Evolutionary conservation across 2,113 vertebrate genomes (phyloP), one percentile per base, ranked within the genome.

Genomic region (Atlantisia rogersi): DNA sequence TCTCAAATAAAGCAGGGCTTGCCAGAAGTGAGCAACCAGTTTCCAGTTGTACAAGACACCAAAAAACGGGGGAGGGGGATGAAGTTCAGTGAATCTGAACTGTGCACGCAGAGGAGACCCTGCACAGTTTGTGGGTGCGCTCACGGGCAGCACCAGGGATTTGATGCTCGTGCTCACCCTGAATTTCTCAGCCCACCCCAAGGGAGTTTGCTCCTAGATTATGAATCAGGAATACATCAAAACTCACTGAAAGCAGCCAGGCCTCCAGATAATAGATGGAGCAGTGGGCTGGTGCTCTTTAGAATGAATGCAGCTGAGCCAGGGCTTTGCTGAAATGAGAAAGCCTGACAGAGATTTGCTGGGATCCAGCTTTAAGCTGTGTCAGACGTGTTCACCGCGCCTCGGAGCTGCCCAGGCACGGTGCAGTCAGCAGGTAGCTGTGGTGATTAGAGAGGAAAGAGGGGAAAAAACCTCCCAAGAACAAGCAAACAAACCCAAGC

Each of bases 261-360:
- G 37, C 35, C 76, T 58, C 60, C 68, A 50, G 68, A 14, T 24
- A 82, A 88, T 10, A 1, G 1, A 26, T 56, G 18, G 69, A 77
- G 65, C 69, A 56, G 73, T 21, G 22, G 79, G 26, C 82, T 90
- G 70, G 75, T 50, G 21, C 35, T 68, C 65, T 58, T 94, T 79
- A 59, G 80, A 94, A 73, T 95, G 78, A 75, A 78, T 6, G 64
- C 79, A 83, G 69, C 85, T 73, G 82, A 94, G 10, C 11, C 63
- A 73, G 65, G 82, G 93, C 91, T 96, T 90, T 86, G 86, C 21
- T 82, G 93, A 96, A 97, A 98, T 84, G 96, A 97, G 87, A 79
- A 95, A 82, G 95, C 79, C 97, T 97, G 55, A 79, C 89, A 86
- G 80, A 97, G 96, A 97, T 95, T 95, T 94, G 69, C 64, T 93